Evolutionary conservation across 2,113 vertebrate genomes (phyloP), one percentile per base, ranked within the genome.

Genomic region (Scopus umbretta): DNA sequence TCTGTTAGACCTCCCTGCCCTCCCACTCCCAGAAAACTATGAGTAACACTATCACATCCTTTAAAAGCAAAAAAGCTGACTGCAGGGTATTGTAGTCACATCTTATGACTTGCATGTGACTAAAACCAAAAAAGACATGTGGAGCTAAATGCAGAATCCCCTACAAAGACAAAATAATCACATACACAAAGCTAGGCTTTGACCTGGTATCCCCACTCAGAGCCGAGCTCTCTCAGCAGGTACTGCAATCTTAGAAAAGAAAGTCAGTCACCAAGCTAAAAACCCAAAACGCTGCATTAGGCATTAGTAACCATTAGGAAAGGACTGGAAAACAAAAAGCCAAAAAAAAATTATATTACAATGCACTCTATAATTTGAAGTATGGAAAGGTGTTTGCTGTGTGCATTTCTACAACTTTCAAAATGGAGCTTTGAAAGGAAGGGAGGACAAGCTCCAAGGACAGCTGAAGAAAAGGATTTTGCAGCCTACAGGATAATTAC

Each of bases 141-240:
- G 5, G 36, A n/a, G 34, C 52, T 50, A 91, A 74, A 81, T 30
- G 42, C n/a, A 71, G 68, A 79, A 49, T 55, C 21, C 25, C 18
- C n/a, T 19, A 26, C 4, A 40, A 2, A 45, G 62, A 66, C 18
- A 29, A 90, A 80, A 62, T 55, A 65, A 63, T 47, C 32, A 59
- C 5, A 13, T 29, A 23, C 6, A 34, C 11, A 49, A 55, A 71
- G 49, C 27, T 21, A 43, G 47, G 56, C 30, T 82, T 79, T 49
- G 40, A 85, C 59, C 55, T 23, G 19, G 29, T 73, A 20, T 43
- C 0, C 2, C 34, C 9, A 7, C 14, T 38, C 45, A n/a, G 40
- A 49, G 15, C 16, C 0, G 0, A 66, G 58, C 8, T 55, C 21
- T 43, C 30, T 42, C 38, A 66, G 65, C n/a, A 49, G 10, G 18